Conservation (phyloP, 2,113 vertebrate species). For the Carettochelys insculpta region DNA sequence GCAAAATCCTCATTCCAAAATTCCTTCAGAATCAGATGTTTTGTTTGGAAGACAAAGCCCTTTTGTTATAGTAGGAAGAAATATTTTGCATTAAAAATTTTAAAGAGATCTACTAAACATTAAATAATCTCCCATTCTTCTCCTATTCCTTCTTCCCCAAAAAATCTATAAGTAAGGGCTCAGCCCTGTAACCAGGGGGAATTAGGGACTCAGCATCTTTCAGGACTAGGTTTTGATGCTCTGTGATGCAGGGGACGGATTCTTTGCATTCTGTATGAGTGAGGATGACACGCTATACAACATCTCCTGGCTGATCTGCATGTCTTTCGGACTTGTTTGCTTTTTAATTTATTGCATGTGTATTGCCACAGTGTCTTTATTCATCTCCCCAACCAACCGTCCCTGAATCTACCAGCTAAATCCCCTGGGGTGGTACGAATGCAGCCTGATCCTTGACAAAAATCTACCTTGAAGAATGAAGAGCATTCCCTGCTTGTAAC, state of each 20-base stretch:
- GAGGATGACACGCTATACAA: neutral
- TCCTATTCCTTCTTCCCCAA: neutral
- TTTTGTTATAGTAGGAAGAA: constrained; percentile 47
- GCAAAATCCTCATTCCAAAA: neutral
- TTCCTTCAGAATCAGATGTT: neutral
- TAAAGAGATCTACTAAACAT: constrained; percentile 31
- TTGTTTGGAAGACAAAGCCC: constrained; percentile 42
- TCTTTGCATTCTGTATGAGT: neutral
- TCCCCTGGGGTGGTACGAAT: neutral
- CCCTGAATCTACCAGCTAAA: neutral
- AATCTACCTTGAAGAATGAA: constrained; percentile 51
- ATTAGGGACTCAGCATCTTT: neutral
- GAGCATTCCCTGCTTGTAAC: constrained; percentile 35
- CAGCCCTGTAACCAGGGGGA: neutral
- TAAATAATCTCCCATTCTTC: constrained; percentile 25
- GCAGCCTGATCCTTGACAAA: neutral
- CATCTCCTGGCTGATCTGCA: neutral
- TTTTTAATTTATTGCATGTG: neutral
- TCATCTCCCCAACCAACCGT: neutral
- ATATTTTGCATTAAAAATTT: constrained; percentile 25
- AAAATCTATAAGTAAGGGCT: constrained; percentile 17
- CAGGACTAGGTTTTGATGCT: neutral
- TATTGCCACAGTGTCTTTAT: neutral
- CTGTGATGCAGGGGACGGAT: constrained; percentile 4
- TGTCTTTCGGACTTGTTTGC: neutral